phyloP scores from a whole-genome alignment of 2,888 invertebrate species.

The Smittia aterrima region DNA sequence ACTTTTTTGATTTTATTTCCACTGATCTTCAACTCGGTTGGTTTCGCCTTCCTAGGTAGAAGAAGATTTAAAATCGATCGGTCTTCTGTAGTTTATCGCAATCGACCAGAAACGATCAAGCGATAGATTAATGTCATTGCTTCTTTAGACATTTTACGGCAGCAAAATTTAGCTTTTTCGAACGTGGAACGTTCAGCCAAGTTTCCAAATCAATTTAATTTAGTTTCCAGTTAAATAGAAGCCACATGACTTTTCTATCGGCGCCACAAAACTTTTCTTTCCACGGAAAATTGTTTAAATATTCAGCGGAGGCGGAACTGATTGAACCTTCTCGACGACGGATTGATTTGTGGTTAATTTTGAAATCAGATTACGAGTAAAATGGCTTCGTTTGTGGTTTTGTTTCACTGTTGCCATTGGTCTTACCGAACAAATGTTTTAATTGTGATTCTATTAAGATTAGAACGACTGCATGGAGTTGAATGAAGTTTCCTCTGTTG shows the following conservation, averaged over 20 bases:
- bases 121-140: too few species aligned
- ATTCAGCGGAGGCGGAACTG: too few species aligned
- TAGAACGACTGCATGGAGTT: slow-evolving; percentile 9
- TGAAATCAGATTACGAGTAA: slow-evolving; percentile 23
- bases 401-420: neutral
- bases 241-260: too few species aligned
- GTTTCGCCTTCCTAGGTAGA: neutral
- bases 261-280: too few species aligned
- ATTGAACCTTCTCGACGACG: neutral
- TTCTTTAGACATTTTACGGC: too few species aligned
- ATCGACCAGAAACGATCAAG: neutral
- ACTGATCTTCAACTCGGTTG: neutral
- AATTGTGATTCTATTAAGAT: slow-evolving; percentile 37
- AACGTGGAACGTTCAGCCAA: too few species aligned
- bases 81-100: neutral
- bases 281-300: too few species aligned
- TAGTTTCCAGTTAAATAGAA: too few species aligned
- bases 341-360: slow-evolving; percentile 25
- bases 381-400: neutral
- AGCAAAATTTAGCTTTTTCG: too few species aligned
- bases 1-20: neutral
- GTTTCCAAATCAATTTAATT: too few species aligned
- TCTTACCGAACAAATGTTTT: neutral
- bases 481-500: slow-evolving; percentile 28
- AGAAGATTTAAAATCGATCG: neutral